Evolutionary conservation across 2,797 vertebrate genomes (phyloP), one percentile per base, ranked within the genome.

Genomic region (Caiman crocodilus): DNA sequence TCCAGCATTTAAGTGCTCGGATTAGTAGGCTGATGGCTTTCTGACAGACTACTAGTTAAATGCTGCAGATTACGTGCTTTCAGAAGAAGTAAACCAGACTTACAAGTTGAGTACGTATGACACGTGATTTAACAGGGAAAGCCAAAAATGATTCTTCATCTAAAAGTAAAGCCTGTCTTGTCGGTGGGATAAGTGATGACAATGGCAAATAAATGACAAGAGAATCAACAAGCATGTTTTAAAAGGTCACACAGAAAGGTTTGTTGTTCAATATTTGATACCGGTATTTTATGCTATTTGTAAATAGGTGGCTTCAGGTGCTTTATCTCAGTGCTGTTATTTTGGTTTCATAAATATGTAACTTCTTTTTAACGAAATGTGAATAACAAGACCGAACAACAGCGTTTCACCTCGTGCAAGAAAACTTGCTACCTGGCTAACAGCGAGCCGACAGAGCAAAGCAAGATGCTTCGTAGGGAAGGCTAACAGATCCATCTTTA

Each of bases 361-460:
- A 80, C 94, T 93, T 95, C 91, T 92, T 94, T 95, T 93, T 90
- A 92, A 92, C 88, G 91, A 82, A 80, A 88, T 21, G 10, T 63
- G 60, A 60, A 35, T 85, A 90, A 80, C 18, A 59, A 83, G 76
- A 71, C 82, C 4, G 16, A 74, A 56, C 55, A 55, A 30, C 30
- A 67, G 60, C 26, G 10, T 20, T 78, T 3, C 5, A 1, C n/a
- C 60, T 20, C 1, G 0, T 7, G 6, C 6, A n/a, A 25, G 73
- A 78, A 42, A 16, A 25, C 55, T 26, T 5, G 18, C 30, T 63
- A 21, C 1, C 28, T 74, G 0, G 2, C 73, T 59, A 50, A 60
- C 32, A 60, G 77, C 42, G 42, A 35, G 65, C 69, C 71, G 4
- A 61, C 35, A 6, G 0, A 4, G 11, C 63, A 23, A 65, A 71